Conservation (phyloP, 2,113 vertebrate genomes). For the Melanerpes formicivorus region DNA sequence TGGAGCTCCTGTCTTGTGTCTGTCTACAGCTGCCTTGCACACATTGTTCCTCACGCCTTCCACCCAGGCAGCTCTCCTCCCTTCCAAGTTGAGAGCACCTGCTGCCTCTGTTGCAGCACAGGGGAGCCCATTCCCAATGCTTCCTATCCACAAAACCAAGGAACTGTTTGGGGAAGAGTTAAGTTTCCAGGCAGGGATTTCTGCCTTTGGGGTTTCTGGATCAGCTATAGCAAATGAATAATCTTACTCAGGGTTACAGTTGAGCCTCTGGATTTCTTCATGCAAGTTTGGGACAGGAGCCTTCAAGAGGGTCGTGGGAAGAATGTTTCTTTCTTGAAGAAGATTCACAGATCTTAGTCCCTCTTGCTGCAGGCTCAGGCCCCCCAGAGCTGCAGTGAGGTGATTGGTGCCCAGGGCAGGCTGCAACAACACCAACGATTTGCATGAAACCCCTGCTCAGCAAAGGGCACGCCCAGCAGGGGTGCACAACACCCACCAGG, state of each 20-base stretch:
- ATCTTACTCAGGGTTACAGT: conserved; percentile 94
- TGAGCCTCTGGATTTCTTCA: conserved; percentile 93
- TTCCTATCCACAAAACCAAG: neutral
- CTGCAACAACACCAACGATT: conserved; percentile 64
- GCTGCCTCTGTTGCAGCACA: neutral
- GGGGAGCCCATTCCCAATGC: neutral
- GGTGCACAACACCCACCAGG: neutral
- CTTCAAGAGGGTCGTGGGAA: conserved; percentile 81
- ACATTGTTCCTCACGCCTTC: neutral
- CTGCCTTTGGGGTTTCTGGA: neutral
- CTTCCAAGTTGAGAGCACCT: neutral
- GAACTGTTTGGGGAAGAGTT: neutral
- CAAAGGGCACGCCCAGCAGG: neutral
- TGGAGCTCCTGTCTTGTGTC: neutral
- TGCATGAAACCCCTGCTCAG: neutral
- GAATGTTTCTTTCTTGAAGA: conserved; percentile 94
- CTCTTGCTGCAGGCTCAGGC: conserved; percentile 89
- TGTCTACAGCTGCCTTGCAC: neutral
- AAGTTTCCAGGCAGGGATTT: neutral
- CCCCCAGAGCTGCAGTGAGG: conserved; percentile 84
- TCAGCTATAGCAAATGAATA: neutral
- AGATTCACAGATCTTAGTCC: conserved; percentile 90
- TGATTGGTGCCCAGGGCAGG: conserved; percentile 81
- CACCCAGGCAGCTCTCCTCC: neutral
- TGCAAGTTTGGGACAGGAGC: conserved; percentile 90